Conservation (phyloP, 2,797 vertebrate species). For the Lutjanus argentimaculatus region DNA sequence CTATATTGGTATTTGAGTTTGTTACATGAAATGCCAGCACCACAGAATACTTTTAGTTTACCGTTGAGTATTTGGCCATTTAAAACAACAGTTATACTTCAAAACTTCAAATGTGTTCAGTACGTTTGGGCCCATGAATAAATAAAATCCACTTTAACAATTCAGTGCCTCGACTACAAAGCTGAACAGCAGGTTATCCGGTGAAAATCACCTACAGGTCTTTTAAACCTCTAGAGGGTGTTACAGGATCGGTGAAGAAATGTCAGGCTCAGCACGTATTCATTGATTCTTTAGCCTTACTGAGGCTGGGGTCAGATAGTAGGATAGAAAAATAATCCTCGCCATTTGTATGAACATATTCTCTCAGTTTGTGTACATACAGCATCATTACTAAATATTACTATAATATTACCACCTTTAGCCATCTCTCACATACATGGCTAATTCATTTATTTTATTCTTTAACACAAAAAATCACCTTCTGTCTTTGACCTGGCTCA, state of each 20-base stretch:
- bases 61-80: too few relatives aligned
- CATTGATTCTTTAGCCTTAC: neutral
- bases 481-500: neutral
- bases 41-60: too few relatives aligned
- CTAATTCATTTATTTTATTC: neutral
- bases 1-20: too few relatives aligned
- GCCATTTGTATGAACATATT: neutral
- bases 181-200: neutral
- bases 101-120: too few relatives aligned
- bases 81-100: too few relatives aligned
- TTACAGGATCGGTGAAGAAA: neutral
- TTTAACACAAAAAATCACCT: neutral
- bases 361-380: neutral
- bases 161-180: neutral
- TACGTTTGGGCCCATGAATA: neutral
- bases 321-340: neutral
- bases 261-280: too few relatives aligned
- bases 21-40: too few relatives aligned
- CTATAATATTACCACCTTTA: neutral
- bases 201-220: neutral
- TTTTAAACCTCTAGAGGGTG: constrained; percentile 65
- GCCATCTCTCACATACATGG: neutral
- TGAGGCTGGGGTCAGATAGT: neutral
- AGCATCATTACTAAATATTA: neutral
- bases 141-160: neutral